phyloP scores from a whole-genome alignment of 1,140 invertebrate species.

The Diabrotica virgifera region DNA sequence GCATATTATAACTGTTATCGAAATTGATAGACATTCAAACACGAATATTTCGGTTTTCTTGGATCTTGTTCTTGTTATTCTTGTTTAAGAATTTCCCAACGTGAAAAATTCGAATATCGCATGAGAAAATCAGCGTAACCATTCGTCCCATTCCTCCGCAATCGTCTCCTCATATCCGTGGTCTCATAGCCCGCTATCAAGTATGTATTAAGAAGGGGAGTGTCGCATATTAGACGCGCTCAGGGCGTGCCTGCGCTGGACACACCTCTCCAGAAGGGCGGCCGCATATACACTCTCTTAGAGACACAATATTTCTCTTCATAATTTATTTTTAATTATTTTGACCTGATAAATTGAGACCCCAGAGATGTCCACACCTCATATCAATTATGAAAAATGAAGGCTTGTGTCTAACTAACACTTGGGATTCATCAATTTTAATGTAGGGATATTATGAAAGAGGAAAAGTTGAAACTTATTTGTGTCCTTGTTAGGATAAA shows the following conservation, averaged over 20 bases:
- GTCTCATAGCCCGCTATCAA: constrained; percentile 34
- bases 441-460: neutral
- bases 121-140: neutral
- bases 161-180: constrained; percentile 26
- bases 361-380: constrained; percentile 19
- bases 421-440: constrained; percentile 16
- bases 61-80: too few species aligned
- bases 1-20: too few species aligned
- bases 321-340: constrained; percentile 33
- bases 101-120: too few species aligned
- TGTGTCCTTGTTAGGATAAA: too few species aligned
- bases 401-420: constrained; percentile 11
- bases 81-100: too few species aligned
- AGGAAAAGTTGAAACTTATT: neutral
- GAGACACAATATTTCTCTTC: constrained; percentile 25
- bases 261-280: constrained; percentile 38
- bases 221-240: constrained; percentile 33
- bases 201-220: constrained; percentile 41
- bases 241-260: constrained; percentile 30
- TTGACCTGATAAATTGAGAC: constrained; percentile 28
- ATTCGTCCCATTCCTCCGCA: neutral
- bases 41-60: too few species aligned
- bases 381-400: constrained; percentile 21
- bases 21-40: too few species aligned
- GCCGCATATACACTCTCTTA: constrained; percentile 9